Conservation (phyloP, 2,113 vertebrate species). For the Calonectris borealis region DNA sequence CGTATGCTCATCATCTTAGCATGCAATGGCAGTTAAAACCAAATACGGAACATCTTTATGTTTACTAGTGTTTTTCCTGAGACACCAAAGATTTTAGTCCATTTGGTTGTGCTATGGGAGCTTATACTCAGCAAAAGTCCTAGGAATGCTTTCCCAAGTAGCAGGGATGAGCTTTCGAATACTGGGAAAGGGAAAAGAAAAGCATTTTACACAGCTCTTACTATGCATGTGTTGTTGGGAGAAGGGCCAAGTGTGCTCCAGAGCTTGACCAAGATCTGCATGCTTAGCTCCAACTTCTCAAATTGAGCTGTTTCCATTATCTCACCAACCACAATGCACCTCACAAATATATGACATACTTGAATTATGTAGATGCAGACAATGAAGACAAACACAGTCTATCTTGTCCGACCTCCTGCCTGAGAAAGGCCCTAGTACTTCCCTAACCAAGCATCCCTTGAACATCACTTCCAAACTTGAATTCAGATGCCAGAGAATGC, state of each 20-base stretch:
- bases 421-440: background rate
- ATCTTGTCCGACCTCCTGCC: background rate
- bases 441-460: background rate
- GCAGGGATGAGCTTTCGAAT: background rate
- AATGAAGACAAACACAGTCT: background rate
- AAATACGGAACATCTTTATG: background rate
- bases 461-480: background rate
- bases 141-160: background rate
- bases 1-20: background rate
- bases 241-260: background rate
- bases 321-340: background rate
- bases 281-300: background rate
- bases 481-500: background rate
- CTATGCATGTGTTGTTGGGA: background rate
- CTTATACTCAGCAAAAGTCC: background rate
- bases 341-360: background rate
- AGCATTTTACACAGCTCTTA: background rate
- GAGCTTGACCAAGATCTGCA: background rate
- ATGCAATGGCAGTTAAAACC: background rate
- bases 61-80: background rate
- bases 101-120: background rate
- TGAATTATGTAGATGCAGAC: background rate
- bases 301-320: background rate
- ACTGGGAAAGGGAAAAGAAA: background rate
- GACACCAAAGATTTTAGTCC: background rate